Evolutionary conservation across 2,888 invertebrate species (phyloP), one percentile per base, ranked within the genome.

Genomic region (Clistopyga incitator): DNA sequence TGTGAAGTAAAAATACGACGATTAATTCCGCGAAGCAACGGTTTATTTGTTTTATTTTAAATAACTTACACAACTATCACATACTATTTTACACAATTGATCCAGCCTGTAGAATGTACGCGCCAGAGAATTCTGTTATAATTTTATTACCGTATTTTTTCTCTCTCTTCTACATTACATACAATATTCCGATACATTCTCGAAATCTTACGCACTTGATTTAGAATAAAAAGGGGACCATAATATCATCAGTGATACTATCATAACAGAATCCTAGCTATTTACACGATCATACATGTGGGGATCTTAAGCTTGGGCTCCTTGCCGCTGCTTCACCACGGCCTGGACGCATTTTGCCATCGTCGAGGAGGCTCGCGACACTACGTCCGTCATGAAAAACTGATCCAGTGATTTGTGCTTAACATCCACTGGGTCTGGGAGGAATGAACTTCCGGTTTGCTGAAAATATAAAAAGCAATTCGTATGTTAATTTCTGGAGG

Each of bases 291-390:
- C 83, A 52, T 81, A 84, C 81, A 65, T 70, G 42, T 54, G 61
- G 25, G 47, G 38, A 61, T 65, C 76, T 67, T 74, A 85, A 74
- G 86, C 59, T 42, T 82, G 82, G 52, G 74, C 64, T 18, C 11
- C 85, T 83, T 91, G 88, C 67, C 88, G 90, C 89, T 97, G 96
- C 93, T 98, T 98, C 87, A 96, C 94, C 2, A 97, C 98, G 15
- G 99, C 99, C 90, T 98, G 97, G 86, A 99, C 96, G 94, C 99
- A 99, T 94, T 99, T 99, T 70, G 99, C 99, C 99, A 99, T 99
- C 70, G 99, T 99, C 85, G 97, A 97, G 4, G 99, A 99, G 42
- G 99, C 98, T 91, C 99, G 95, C 86, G 98, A 98, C 91, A 99
- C 98, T 6, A 97, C 94, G 94, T 99, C 98, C 13, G 99, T 99